Evolutionary conservation across 1,140 invertebrate species (phyloP).

Genomic region (Amphibalanus amphitrite): DNA sequence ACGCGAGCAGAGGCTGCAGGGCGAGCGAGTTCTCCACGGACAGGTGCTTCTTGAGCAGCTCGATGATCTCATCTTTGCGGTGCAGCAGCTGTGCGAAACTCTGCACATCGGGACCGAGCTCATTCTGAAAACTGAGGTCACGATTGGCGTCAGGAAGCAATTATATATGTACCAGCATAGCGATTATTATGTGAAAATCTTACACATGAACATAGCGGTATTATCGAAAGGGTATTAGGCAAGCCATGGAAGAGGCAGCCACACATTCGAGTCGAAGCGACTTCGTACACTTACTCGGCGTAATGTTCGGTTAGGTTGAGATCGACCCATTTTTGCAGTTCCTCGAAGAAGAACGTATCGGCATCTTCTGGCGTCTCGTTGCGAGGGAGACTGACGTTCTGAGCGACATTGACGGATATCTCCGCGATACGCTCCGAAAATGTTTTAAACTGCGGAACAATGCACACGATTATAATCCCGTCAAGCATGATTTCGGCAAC

Average conservation of each 20-base stretch:
- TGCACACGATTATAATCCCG: too few species aligned
- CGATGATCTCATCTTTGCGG: neutral
- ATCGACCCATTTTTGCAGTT: slow-evolving; percentile 65
- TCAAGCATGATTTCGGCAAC: too few species aligned
- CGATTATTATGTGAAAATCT: too few species aligned
- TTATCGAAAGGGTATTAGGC: too few species aligned
- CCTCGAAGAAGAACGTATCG: slow-evolving; percentile 57
- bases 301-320: slow-evolving; percentile 69
- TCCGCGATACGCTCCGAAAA: neutral
- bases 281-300: slow-evolving; percentile 44
- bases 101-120: neutral
- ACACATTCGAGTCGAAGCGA: too few species aligned
- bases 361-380: slow-evolving; percentile 40
- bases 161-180: too few species aligned
- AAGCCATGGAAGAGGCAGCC: too few species aligned
- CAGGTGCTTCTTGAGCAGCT: slow-evolving; percentile 45
- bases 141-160: too few species aligned
- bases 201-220: too few species aligned
- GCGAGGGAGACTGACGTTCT: slow-evolving; percentile 21
- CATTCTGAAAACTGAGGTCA: neutral
- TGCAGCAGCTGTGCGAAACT: neutral
- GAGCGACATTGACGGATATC: neutral
- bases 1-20: slow-evolving; percentile 64
- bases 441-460: neutral
- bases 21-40: slow-evolving; percentile 46